Evolutionary conservation across 2,888 invertebrate genomes (phyloP), one percentile per base, ranked within the genome.

Genomic region (Drosophila planitibia): DNA sequence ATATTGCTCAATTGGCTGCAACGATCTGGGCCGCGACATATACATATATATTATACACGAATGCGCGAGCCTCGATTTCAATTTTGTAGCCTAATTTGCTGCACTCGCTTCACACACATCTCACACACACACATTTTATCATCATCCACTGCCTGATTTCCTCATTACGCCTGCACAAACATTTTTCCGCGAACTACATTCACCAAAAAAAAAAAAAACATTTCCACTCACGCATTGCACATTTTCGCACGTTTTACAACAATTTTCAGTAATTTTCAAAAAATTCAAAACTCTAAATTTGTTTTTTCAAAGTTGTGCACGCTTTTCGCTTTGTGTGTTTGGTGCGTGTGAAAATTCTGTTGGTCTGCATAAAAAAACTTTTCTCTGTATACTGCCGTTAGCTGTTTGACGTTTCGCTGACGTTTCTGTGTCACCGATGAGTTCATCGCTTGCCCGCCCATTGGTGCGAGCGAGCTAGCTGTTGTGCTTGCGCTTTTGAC

Each of bases 341-440:
- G 60, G n/a, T 64, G 70, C 55, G 79, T 69, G 81, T 81, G 81
- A 81, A 81, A 81, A 83, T 83, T 81, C 61, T 74, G 68, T 53
- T 70, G 74, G 67, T 70, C 68, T 84, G 71, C 70, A 76, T 81
- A 71, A 63, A 82, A 82, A 80, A 89, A 89, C 76, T 85, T 90
- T 90, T 86, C 85, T 86, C 81, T 86, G 86, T 86, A 86, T 86
- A 86, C 90, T 85, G 86, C 57, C 78, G 74, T 85, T 85, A 65
- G 67, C 64, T 61, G 58, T 61, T 70, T 90, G 81, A 85, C 76
- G 68, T 80, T 76, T 90, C 59, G 37, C 51, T 89, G 81, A 85
- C 89, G 62, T 89, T 89, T 90, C 89, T 89, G 87, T 89, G 81
- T 75, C 86, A 90, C 66, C 83, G 81, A 80, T 80, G 83, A 85